Percentiles rank a stretch among this genome's conserved stretches.
These are phyloP conservation scores for Clarias platycephalus DNA, from an alignment of 2,797 vertebrate species.

Conservation along the genomic window DNA sequence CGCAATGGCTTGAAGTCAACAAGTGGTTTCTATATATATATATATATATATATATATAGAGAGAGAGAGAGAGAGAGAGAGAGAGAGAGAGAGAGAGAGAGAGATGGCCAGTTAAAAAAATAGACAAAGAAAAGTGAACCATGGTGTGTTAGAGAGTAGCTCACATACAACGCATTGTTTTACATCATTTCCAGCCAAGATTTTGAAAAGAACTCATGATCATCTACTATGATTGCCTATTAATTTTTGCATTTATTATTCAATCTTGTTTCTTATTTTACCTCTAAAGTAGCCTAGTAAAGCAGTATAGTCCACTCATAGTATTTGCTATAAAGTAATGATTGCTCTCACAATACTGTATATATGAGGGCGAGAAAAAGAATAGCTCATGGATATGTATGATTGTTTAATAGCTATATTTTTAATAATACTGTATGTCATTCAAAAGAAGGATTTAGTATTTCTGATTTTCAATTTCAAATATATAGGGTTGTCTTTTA, in stretches of 20 bases:
- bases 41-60: constrained; percentile 7
- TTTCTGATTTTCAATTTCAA: not conserved
- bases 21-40: constrained; percentile 4
- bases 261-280: no score
- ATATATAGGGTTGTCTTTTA: not conserved
- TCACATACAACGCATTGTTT: not conserved
- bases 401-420: not conserved
- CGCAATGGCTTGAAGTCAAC: constrained; percentile 6
- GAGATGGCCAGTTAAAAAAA: not conserved
- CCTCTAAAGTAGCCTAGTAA: not conserved
- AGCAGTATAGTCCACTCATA: not conserved
- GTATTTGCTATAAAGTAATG: not conserved
- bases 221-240: no score
- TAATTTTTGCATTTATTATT: not conserved
- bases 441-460: not conserved
- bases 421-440: not conserved
- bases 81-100: no score
- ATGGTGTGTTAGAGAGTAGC: not conserved
- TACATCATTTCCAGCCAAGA: not conserved
- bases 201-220: not conserved
- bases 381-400: not conserved
- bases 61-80: not conserved
- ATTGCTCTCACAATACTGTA: not conserved
- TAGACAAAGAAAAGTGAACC: not conserved
- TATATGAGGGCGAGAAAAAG: not conserved